These are phyloP conservation scores for Aphodius granarius DNA, from an alignment of 2,888 invertebrate genomes.

Conservation along the genomic window DNA sequence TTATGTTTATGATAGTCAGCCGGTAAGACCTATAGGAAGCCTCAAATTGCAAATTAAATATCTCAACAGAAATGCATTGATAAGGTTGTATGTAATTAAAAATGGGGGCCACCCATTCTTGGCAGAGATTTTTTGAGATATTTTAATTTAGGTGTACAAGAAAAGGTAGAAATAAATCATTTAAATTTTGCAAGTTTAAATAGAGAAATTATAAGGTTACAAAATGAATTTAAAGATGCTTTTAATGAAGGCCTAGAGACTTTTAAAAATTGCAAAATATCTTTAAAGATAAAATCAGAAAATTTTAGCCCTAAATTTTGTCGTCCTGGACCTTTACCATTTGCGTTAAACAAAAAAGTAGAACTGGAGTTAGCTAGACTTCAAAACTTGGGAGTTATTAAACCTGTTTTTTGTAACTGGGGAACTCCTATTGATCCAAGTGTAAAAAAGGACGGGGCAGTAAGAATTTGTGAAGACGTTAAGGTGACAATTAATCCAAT, in stretches of 20 bases:
- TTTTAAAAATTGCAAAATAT: neutral
- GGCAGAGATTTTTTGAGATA: neutral
- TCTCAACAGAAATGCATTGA: neutral
- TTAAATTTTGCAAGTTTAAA: neutral
- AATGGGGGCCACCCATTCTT: neutral
- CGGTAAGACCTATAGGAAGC: neutral
- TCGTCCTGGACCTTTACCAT: neutral
- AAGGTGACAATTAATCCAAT: constrained; percentile 34
- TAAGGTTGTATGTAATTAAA: neutral
- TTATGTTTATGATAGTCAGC: neutral
- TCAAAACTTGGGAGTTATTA: neutral
- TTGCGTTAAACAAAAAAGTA: neutral
- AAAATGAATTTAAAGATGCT: neutral
- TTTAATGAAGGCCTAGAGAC: neutral
- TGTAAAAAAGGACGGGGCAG: constrained; percentile 17
- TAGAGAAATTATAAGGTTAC: neutral
- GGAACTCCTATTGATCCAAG: neutral
- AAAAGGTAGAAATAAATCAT: neutral
- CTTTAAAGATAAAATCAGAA: neutral
- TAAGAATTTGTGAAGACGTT: constrained; percentile 36
- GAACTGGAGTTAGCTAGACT: neutral
- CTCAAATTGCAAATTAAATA: neutral
- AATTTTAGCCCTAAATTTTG: neutral
- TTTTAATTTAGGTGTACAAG: neutral
- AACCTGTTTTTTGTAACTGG: neutral